A percentile compares a stretch with the other conserved stretches of the same genome.
Conservation (phyloP, 2,797 vertebrate genomes). For the Leptoclinus maculatus region DNA sequence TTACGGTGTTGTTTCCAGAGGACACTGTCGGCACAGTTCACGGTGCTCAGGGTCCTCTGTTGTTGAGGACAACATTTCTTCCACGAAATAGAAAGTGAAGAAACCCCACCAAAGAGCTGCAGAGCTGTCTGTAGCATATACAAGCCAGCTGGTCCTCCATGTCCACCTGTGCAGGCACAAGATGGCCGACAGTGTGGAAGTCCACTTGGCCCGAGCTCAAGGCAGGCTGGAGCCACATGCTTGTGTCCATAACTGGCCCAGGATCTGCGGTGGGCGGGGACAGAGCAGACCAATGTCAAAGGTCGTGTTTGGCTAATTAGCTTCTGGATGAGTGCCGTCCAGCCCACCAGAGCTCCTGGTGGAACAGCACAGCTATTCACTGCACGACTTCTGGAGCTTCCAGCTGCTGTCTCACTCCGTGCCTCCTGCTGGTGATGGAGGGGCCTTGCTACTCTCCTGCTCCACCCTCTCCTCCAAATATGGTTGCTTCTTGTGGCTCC, state of each 20-base stretch:
- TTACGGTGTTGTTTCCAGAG: neutral
- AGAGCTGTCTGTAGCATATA: neutral
- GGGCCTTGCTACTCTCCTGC: neutral
- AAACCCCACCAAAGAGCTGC: neutral
- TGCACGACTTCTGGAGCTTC: neutral
- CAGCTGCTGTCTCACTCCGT: neutral
- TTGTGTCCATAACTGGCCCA: slow-evolving; percentile 43
- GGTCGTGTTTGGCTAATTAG: slow-evolving; percentile 63
- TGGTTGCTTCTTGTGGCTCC: neutral
- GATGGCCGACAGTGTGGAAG: slow-evolving; percentile 37
- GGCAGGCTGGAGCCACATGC: slow-evolving; percentile 12
- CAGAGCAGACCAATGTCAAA: slow-evolving; percentile 52
- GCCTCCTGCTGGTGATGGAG: slow-evolving; percentile 24
- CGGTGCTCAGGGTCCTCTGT: neutral
- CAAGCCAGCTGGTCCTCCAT: neutral
- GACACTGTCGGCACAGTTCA: neutral
- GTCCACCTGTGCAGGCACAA: slow-evolving; percentile 18
- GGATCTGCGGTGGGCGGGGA: slow-evolving; percentile 22
- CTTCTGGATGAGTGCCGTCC: slow-evolving; percentile 28
- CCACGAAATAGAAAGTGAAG: neutral
- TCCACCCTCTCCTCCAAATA: neutral
- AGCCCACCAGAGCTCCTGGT: slow-evolving; percentile 20
- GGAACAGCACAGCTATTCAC: slow-evolving; percentile 46
- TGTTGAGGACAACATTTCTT: neutral
- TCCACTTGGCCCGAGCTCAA: slow-evolving; percentile 2